phyloP scores from a whole-genome alignment of 2,797 vertebrate species.

The Gymnocypris eckloni region DNA sequence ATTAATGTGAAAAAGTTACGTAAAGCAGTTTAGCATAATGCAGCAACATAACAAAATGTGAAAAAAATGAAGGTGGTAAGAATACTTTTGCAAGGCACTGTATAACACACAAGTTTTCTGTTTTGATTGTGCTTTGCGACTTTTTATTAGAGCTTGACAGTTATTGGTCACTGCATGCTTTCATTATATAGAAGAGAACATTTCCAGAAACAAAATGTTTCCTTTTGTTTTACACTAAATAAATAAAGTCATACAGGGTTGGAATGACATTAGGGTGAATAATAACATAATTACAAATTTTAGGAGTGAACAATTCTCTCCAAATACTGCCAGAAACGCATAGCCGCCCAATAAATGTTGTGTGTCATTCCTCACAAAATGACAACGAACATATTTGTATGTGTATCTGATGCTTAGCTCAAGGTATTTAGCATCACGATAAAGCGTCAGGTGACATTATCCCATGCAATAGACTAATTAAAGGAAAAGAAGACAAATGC shows the following conservation, averaged over 20 bases:
- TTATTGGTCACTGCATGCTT: not conserved
- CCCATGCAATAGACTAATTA: constrained; percentile 6
- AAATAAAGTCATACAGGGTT: not conserved
- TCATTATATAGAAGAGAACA: not conserved
- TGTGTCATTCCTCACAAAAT: not conserved
- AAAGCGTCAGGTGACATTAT: not conserved
- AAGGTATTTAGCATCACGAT: not conserved
- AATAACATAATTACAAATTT: not conserved
- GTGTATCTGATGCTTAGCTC: not conserved
- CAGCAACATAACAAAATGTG: too few species aligned
- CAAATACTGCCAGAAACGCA: not conserved
- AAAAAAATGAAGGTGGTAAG: too few species aligned
- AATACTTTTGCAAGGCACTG: too few species aligned
- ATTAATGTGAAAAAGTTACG: too few species aligned
- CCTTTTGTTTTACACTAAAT: not conserved
- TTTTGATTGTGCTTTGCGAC: not conserved
- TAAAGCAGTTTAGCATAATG: too few species aligned
- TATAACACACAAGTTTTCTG: not conserved
- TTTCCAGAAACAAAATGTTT: not conserved
- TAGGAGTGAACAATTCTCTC: not conserved
- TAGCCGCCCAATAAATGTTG: not conserved
- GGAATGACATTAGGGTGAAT: not conserved
- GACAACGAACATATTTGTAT: not conserved
- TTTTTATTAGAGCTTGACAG: not conserved
- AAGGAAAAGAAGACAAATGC: constrained; percentile 10